Base-by-base conservation (phyloP, 2,888 invertebrate genomes). In the Orgyia antiqua region DNA sequence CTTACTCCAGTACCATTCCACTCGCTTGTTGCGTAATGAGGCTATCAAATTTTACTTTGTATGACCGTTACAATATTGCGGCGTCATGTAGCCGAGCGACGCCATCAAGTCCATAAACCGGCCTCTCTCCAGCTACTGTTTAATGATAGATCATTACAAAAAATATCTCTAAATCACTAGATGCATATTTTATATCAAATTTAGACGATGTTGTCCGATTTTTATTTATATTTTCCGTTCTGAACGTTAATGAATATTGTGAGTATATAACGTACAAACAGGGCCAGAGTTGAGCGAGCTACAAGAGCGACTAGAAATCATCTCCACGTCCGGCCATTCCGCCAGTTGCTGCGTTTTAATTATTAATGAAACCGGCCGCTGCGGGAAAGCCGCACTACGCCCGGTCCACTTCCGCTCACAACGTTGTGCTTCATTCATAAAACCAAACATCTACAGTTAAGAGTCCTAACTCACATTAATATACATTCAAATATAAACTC, bases 401-500 rank as follows among this genome's bases (percentile, higher is more conserved):
- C 79, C 77, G 75, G 78, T 68, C 64, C 47, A 72, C 80, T 84
- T 86, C 84, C 86, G 84, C 78, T 82, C 78, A 72, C 80, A 74
- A 74, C 74, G 80, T 71, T 73, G 82, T 73, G 78, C 75, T 86
- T 83, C 86, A 86, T 86, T 86, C 86, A 86, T 86, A 86, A 86
- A 86, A 74, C 64, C 54, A 44, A 57, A 49, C 53, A 42, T 45
- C 29, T 31, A 39, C 28, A 35, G 39, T 33, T 31, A 45, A 61
- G 59, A 48, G 60, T 42, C 59, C 20, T 49, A 78, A 62, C 60
- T 55, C 43, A 19, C 40, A 31, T 27, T 27, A 32, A 20, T 24
- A 26, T 31, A 17, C 56, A 49, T 36, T 36, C 51, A 27, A 78
- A 60, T 58, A 46, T 52, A 42, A 49, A 63, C 71, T 59, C 54